Conservation (phyloP, 2,797 vertebrate genomes). For the Bradypus variegatus region DNA sequence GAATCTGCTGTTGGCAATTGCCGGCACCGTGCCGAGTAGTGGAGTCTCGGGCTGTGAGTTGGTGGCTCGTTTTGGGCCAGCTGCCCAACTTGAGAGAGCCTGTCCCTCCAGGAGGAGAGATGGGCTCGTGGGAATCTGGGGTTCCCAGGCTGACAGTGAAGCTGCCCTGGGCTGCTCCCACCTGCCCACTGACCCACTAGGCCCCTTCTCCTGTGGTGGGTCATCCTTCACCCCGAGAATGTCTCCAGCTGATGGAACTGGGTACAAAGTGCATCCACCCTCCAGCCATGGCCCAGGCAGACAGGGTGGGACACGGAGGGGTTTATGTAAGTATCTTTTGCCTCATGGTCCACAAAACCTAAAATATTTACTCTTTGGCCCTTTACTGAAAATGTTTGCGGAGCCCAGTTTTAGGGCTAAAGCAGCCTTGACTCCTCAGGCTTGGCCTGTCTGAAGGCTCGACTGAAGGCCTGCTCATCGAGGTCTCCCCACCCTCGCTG, state of each 20-base stretch:
- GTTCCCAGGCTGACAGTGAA: not conserved
- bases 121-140: not conserved
- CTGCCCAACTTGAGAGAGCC: not conserved
- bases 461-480: not conserved
- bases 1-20: too few relatives aligned
- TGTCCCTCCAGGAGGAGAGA: not conserved
- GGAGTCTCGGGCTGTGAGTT: not conserved
- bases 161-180: not conserved
- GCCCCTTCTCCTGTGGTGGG: not conserved
- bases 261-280: not conserved
- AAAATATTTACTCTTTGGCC: not conserved
- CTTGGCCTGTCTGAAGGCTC: not conserved
- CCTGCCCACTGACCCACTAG: not conserved
- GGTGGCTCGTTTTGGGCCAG: not conserved
- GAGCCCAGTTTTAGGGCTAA: not conserved
- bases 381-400: not conserved
- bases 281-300: not conserved
- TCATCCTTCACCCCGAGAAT: not conserved
- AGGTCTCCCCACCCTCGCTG: too few relatives aligned
- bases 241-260: not conserved
- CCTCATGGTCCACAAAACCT: not conserved
- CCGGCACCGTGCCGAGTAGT: fast-evolving
- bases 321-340: not conserved
- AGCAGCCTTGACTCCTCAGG: not conserved
- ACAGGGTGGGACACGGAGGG: not conserved